These are phyloP conservation scores for Aphidius gifuensis DNA, from an alignment of 1,140 invertebrate genomes.

Conservation along the genomic window DNA sequence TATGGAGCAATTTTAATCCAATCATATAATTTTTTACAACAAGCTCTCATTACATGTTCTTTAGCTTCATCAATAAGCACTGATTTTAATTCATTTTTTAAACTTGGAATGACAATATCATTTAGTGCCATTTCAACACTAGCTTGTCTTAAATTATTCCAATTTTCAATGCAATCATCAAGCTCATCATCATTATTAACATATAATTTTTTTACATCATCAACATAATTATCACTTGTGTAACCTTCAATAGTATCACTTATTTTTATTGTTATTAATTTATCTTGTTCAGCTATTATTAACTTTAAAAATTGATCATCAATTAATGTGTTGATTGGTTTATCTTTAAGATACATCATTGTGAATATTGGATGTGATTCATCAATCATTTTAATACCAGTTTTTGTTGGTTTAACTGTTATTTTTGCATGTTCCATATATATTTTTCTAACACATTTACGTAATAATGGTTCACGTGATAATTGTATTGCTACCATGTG, in stretches of 20 bases:
- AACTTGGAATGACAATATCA: constrained; percentile 83
- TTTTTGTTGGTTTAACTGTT: constrained; percentile 80
- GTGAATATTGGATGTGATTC: constrained; percentile 85
- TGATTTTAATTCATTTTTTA: constrained; percentile 82
- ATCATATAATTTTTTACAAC: constrained; percentile 81
- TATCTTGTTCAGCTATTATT: constrained; percentile 81
- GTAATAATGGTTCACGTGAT: constrained; percentile 83
- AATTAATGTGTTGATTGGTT: constrained; percentile 86
- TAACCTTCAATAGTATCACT: constrained; percentile 77
- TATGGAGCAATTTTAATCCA: constrained; percentile 90
- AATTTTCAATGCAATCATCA: constrained; percentile 91
- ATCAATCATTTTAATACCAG: constrained; percentile 89
- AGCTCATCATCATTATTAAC: constrained; percentile 82
- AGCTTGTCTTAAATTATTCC: constrained; percentile 87
- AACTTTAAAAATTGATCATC: constrained; percentile 89
- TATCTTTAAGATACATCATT: constrained; percentile 94
- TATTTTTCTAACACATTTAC: constrained; percentile 80
- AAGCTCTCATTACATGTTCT: constrained; percentile 81
- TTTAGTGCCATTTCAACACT: constrained; percentile 85
- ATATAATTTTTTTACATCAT: constrained; percentile 89
- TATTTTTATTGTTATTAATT: constrained; percentile 71
- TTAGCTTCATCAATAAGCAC: constrained; percentile 83
- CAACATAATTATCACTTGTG: constrained; percentile 72
- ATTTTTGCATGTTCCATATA: constrained; percentile 89
- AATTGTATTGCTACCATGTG: constrained; percentile 94